Base-by-base conservation (phyloP, 2,113 vertebrate genomes). In the Silurus glanis region DNA sequence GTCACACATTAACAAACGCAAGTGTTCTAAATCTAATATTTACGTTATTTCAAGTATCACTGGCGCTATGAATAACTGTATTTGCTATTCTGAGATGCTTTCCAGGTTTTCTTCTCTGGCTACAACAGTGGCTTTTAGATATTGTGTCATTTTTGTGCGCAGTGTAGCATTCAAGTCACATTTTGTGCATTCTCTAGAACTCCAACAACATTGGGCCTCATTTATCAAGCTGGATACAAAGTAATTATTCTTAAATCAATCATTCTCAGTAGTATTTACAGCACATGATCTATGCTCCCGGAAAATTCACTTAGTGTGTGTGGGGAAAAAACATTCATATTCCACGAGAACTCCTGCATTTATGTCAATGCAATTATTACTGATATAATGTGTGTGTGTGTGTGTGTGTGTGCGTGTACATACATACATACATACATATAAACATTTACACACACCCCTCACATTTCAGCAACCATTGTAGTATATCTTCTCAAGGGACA, bases 121-220 rank as follows among this genome's bases (percentile, higher is more conserved):
- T 71, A 53, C 72, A 53, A 53, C 28, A 21, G 47, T 66, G 72
- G 61, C 8, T 51, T 13, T 58, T 17, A 16, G 19, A 84, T 76
- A 83, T n/a, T 62, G 61, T 64, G 45, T 79, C 25, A 80, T 89
- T 88, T 83, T 92, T 95, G 93, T 94, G 94, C 92, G 86, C 85
- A 89, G 86, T 72, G 75, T 62, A 93, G 90, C 91, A 2, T 91
- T 67, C 12, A 74, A 78, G 62, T 66, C 58, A 87, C 8, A 75
- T 83, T 55, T 82, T 74, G 80, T 86, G 80, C 58, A 47, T 75
- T 55, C 6, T 74, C n/a, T 72, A 62, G 58, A 19, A 45, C 45
- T 19, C 55, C 55, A 59, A 16, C 17, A 80, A 59, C 17, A 80
- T 55, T 16, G 51, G 78, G 55, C 25, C 78, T 45, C 85, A 64